Evolutionary conservation across 2,888 invertebrate genomes (phyloP).

Genomic region (Microdon myrmicae): DNA sequence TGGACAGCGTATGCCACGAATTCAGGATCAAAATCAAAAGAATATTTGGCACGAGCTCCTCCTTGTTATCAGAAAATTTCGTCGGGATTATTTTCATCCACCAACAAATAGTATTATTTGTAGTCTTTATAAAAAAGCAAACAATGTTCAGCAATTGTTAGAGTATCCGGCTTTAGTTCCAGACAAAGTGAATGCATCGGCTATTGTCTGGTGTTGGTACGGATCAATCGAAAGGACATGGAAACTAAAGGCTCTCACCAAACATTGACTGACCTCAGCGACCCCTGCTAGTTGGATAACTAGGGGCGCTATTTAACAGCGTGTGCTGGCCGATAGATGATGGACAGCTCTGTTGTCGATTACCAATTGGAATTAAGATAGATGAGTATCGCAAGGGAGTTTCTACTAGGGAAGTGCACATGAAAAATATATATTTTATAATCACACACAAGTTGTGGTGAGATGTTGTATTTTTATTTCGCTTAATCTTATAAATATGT

Average conservation of each 20-base stretch:
- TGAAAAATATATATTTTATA: no score
- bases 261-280: no score
- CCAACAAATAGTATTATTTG: constrained; percentile 25
- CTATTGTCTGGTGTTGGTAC: neutral
- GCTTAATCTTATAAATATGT: no score
- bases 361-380: no score
- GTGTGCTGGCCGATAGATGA: no score
- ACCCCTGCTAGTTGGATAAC: no score
- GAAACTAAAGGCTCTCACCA: constrained; percentile 4
- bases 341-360: no score
- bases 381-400: no score
- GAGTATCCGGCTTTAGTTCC: constrained; percentile 41
- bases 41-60: constrained; percentile 42
- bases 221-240: constrained; percentile 10
- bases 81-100: constrained; percentile 40
- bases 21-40: constrained; percentile 12
- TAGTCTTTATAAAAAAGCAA: constrained; percentile 20
- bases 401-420: no score
- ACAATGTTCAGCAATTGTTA: constrained; percentile 29
- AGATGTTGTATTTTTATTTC: no score
- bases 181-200: constrained; percentile 13
- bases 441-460: no score
- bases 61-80: constrained; percentile 16
- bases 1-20: constrained; percentile 35
- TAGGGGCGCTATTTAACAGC: no score